Percentiles rank a stretch among this genome's conserved stretches.
Conservation (phyloP, 2,797 vertebrate species). For the Brachyrhaphis roseni region DNA sequence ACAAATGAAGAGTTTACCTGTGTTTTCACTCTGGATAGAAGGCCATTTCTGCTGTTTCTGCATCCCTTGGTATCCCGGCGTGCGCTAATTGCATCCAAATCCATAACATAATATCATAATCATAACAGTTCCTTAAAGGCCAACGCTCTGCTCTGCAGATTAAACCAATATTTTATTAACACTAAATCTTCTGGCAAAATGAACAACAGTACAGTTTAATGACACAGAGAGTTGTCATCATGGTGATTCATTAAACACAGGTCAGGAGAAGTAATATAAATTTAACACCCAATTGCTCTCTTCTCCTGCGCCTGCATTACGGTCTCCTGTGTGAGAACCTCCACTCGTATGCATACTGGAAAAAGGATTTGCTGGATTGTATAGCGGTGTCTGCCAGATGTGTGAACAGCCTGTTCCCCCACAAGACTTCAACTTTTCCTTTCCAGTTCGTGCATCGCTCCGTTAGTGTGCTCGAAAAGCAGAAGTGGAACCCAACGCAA, state of each 20-base stretch:
- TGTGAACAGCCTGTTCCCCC: conserved; percentile 71
- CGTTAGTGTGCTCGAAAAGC: conserved; percentile 55
- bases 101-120: background rate
- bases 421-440: conserved; percentile 65
- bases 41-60: background rate
- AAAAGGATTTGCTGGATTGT: conserved; percentile 46
- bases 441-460: conserved; percentile 60
- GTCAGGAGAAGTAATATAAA: conserved; percentile 22
- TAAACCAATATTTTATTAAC: conserved; percentile 8
- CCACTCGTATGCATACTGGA: conserved; percentile 37
- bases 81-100: background rate
- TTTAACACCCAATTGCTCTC: conserved; percentile 16
- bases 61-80: background rate
- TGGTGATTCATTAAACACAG: conserved; percentile 10
- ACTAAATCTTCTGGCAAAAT: conserved; percentile 11
- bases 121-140: background rate
- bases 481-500: conserved; percentile 70
- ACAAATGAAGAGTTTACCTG: background rate
- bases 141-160: background rate
- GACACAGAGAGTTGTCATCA: background rate
- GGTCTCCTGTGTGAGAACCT: conserved; percentile 34
- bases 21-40: background rate
- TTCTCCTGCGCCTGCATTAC: conserved; percentile 29
- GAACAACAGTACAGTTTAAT: conserved; percentile 11
- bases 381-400: conserved; percentile 66